Evolutionary conservation across 2,888 invertebrate species (phyloP).

Genomic region (Sepioteuthis lessoniana): DNA sequence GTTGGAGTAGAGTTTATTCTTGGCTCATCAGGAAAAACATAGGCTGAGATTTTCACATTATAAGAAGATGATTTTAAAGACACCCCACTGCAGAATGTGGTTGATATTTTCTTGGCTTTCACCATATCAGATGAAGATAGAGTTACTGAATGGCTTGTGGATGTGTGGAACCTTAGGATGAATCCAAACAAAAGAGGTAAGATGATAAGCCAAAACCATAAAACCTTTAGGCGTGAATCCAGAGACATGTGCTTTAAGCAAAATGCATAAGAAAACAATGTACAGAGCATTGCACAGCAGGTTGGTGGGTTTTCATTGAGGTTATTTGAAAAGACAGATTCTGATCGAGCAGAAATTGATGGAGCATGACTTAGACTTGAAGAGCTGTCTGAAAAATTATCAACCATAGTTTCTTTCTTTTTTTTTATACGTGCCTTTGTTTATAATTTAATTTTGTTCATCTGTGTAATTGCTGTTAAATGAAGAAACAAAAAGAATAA

Average conservation of each 20-base stretch:
- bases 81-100: background rate
- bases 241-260: background rate
- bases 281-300: background rate
- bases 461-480: background rate
- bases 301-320: background rate
- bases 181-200: background rate
- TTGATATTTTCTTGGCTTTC: background rate
- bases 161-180: background rate
- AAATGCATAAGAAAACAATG: background rate
- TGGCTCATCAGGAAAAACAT: background rate
- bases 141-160: background rate
- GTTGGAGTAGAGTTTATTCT: background rate
- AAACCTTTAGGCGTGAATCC: background rate
- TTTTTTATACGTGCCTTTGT: background rate
- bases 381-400: background rate
- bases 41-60: background rate
- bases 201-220: background rate
- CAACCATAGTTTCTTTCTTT: background rate
- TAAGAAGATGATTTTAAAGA: background rate
- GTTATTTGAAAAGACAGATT: background rate
- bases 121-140: background rate
- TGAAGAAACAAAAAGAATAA: background rate
- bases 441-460: background rate
- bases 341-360: background rate
- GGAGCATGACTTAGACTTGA: background rate